Evolutionary conservation across 2,113 vertebrate genomes (phyloP).

Genomic region (Lagopus muta): DNA sequence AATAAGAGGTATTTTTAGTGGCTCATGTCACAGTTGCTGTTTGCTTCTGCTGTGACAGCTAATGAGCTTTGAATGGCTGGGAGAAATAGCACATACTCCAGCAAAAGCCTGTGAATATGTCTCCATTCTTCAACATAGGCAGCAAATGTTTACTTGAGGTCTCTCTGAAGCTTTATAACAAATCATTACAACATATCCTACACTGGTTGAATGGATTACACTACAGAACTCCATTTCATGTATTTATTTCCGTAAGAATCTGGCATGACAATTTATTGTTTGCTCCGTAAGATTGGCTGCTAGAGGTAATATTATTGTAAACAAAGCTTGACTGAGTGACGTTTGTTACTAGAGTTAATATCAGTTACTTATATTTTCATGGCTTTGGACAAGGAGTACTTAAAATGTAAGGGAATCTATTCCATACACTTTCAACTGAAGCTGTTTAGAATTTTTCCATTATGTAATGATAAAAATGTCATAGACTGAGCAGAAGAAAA

Average conservation of each 20-base stretch:
- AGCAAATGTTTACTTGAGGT: constrained; percentile 55
- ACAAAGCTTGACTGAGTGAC: not conserved
- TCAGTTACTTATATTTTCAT: not conserved
- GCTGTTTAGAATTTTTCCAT: not conserved
- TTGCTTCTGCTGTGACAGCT: constrained; percentile 70
- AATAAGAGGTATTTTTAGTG: constrained; percentile 80
- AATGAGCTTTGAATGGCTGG: constrained; percentile 66
- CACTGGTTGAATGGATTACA: not conserved
- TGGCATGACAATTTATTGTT: not conserved
- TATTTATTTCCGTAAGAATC: constrained; percentile 51
- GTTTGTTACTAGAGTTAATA: constrained; percentile 9
- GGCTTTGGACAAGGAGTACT: not conserved
- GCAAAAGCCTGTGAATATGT: constrained; percentile 43
- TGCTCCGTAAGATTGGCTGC: constrained; percentile 8
- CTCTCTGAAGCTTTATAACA: constrained; percentile 1
- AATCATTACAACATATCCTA: constrained; percentile 3
- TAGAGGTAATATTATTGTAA: constrained; percentile 12
- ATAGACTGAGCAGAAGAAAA: not conserved
- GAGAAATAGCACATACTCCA: constrained; percentile 52
- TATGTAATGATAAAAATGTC: not conserved
- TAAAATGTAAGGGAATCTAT: constrained; percentile 10
- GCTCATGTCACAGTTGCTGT: constrained; percentile 73
- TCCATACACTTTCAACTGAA: not conserved
- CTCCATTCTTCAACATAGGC: constrained; percentile 1
- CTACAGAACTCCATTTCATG: constrained; percentile 32